phyloP scores from a whole-genome alignment of 2,888 invertebrate species.

The Xestia sexstrigata region DNA sequence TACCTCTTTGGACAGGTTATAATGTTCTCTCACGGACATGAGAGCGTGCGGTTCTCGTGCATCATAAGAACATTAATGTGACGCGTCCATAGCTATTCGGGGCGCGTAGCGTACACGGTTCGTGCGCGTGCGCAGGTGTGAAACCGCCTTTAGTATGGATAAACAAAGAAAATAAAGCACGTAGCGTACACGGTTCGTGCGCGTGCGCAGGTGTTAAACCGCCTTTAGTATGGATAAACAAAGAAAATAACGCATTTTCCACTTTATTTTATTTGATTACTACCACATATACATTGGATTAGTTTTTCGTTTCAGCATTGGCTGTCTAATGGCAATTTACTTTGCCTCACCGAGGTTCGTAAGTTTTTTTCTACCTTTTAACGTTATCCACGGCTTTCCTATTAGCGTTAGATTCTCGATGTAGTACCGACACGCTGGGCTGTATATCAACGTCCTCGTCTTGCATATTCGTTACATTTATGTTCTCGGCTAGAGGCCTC shows the following conservation, averaged over 20 bases:
- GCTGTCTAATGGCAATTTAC: background rate
- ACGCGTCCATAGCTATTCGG: background rate
- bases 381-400: conserved; percentile 61
- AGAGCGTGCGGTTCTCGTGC: background rate
- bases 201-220: background rate
- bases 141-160: too few relatives aligned
- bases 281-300: too few relatives aligned
- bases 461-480: conserved; percentile 77
- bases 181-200: background rate
- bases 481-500: conserved; percentile 79
- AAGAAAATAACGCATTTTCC: too few relatives aligned
- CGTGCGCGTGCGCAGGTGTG: background rate
- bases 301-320: background rate
- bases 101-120: background rate
- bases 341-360: background rate
- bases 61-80: background rate
- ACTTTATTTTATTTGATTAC: too few relatives aligned
- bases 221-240: too few relatives aligned
- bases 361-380: conserved; percentile 73
- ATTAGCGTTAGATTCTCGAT: conserved; percentile 55
- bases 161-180: too few relatives aligned
- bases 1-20: background rate
- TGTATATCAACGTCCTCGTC: conserved; percentile 70
- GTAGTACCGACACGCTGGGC: conserved; percentile 77
- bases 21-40: background rate